Base-by-base conservation (phyloP, 35 echinoderm and acorn worm genomes). In the Lytechinus pictus region DNA sequence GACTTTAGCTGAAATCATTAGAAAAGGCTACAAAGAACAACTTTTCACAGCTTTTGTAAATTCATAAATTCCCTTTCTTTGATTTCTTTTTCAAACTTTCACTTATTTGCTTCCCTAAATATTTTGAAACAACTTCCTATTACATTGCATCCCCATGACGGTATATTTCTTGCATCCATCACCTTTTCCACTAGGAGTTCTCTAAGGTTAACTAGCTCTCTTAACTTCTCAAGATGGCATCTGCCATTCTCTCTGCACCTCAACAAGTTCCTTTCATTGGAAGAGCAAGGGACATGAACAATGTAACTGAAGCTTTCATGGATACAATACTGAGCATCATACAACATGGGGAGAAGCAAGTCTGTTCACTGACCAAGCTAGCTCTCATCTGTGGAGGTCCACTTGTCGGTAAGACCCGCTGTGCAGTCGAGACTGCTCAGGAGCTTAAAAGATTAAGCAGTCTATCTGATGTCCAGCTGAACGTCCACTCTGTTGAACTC, bases 321-420 rank as follows among this genome's bases (percentile, higher is more conserved):
- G 52, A 52, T 33, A 90, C 88, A 1, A 44, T 90, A 44, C 28
- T 90, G 10, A 90, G 28, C 28, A 24, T 1, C 1, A 79, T 79
- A 6, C 19, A 16, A 79, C 66, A 79, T 14, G 88, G 52, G 9
- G 88, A 90, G 9, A 33, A 90, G 29, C 14, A 4, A 4, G 10
- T 44, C 29, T 33, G 52, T 8, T 33, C 28, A 28, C 9, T 52
- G 52, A 93, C 12, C 52, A 54, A 54, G 13, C 9, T 93, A 16
- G 92, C 92, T 4, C 28, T 93, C 14, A 57, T 93, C 53, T 53
- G 29, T n/a, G 92, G 92, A 54, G 28, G 92, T 57, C 92, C 92
- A 55, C 53, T 93, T 24, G 92, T 93, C 27, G 92, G 92, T 0
- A 93, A 93, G 28, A 24, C 92, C 14, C 92, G 54, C 92, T 93